A percentile compares a stretch with the other conserved stretches of the same genome.
Evolutionary conservation across 1,140 invertebrate genomes (phyloP).

Genomic region (Drosophila arizonae): DNA sequence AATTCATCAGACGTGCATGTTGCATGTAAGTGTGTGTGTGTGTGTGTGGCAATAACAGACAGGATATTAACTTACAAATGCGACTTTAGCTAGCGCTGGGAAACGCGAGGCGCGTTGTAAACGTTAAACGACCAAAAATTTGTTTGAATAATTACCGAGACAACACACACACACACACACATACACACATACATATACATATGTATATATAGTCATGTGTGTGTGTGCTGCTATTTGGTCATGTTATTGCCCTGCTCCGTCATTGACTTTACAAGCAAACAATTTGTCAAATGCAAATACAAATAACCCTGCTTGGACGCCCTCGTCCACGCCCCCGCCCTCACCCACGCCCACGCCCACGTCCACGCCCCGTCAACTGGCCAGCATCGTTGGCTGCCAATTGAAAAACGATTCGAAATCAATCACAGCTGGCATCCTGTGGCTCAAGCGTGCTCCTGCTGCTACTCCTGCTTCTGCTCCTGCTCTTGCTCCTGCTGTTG

Average conservation of each 20-base stretch:
- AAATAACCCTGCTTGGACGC: conserved; percentile 66
- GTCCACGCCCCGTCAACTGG: background rate
- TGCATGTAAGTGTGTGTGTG: conserved; percentile 41
- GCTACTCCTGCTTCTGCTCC: too few species aligned
- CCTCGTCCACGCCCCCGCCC: background rate
- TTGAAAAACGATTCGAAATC: conserved; percentile 83
- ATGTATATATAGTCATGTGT: background rate
- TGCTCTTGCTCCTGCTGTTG: too few species aligned
- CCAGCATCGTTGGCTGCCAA: conserved; percentile 53
- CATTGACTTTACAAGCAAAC: conserved; percentile 78
- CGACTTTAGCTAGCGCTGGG: conserved; percentile 25
- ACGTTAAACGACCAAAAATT: conserved; percentile 62
- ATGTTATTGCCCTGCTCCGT: conserved; percentile 58
- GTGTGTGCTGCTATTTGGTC: conserved; percentile 12
- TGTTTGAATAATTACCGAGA: conserved; percentile 76
- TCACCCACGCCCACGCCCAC: background rate
- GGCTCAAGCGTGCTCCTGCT: conserved; percentile 1
- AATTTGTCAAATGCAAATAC: conserved; percentile 82
- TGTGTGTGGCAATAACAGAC: conserved; percentile 75
- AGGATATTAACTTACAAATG: conserved; percentile 80
- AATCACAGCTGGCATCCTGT: conserved; percentile 67
- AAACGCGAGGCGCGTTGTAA: conserved; percentile 35
- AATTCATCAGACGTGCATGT: conserved; percentile 75
- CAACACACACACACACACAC: conserved; percentile 27
- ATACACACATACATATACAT: background rate